Base-by-base conservation (phyloP, 2,888 invertebrate species). In the Serrognathus titanus region DNA sequence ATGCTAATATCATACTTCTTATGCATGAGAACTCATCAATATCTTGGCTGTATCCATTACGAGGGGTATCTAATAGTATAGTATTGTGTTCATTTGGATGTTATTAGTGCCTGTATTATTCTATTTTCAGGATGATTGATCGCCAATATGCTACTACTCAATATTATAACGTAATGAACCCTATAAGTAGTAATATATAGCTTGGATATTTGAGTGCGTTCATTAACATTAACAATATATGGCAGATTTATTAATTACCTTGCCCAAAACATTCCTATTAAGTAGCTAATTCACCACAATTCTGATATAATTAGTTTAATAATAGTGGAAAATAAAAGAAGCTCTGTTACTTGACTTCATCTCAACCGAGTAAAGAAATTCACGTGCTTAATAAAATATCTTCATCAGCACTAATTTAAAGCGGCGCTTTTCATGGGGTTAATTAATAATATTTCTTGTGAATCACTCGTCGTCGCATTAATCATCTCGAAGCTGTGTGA, bases 391-490 rank as follows among this genome's bases (percentile, higher is more conserved):
- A 31, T 31, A 31, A 31, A 31, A 31, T 31, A 31, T 31, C 24
- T 31, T 31, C 24, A 31, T 31, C 24, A 31, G 24, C 24, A 31
- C 24, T 31, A 31, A 31, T 47, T 47, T 39, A 20, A 38, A n/a
- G 47, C 46, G 53, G 16, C 46, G 40, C 41, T 49, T 54, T 54
- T 54, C 49, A 35, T 16, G 45, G 48, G 41, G 41, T 54, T 54
- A 54, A 54, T 54, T 54, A 54, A 54, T 54, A 54, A 40, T 48
- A 31, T 43, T 54, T 40, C 47, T 53, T 54, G 49, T 54, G 49
- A 54, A 54, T 54, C 54, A 54, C 48, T 54, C 24, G 48, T 54
- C 24, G 48, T 35, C 48, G 41, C 48, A 54, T 54, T 48, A 54
- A 54, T 54, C 54, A 54, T 48, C 48, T 7, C 24, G 24, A 31